Conservation (phyloP, 2,888 invertebrate genomes). For the Synergus laeviventris region DNA sequence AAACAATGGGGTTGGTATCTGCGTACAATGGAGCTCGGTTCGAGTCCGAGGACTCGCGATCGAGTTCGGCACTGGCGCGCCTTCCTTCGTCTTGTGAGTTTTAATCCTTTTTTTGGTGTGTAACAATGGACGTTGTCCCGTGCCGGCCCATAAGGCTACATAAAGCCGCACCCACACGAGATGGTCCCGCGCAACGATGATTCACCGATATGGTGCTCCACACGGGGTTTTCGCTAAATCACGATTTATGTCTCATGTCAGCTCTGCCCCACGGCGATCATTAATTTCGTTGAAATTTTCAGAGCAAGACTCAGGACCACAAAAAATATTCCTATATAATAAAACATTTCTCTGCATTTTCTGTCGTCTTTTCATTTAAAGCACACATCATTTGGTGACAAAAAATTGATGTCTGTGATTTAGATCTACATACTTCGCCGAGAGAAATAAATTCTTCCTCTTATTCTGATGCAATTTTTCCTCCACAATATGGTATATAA, state of each 20-base stretch:
- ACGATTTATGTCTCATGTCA: conserved; percentile 32
- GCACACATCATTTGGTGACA: too few relatives aligned
- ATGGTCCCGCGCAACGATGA: conserved; percentile 50
- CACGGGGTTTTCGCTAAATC: conserved; percentile 43
- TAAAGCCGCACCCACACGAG: conserved; percentile 58
- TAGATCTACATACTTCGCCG: too few relatives aligned
- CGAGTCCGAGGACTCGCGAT: conserved; percentile 52
- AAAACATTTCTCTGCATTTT: conserved; percentile 5
- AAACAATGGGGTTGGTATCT: conserved; percentile 66
- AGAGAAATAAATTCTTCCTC: too few relatives aligned
- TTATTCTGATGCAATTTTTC: too few relatives aligned
- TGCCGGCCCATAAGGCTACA: conserved; percentile 42
- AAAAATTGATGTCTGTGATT: too few relatives aligned
- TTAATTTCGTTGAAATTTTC: conserved; percentile 35
- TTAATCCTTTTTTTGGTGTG: conserved; percentile 51
- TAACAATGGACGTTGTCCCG: conserved; percentile 60
- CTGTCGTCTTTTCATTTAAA: not conserved
- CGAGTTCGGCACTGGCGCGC: conserved; percentile 50
- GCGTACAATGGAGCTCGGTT: conserved; percentile 60
- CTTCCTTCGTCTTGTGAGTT: conserved; percentile 46
- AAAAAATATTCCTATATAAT: conserved; percentile 4
- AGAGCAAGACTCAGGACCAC: not conserved
- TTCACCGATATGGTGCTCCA: conserved; percentile 50
- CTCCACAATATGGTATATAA: too few relatives aligned
- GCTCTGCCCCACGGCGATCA: conserved; percentile 8